Evolutionary conservation across 2,888 invertebrate genomes (phyloP).

Genomic region (Mythimna albipuncta): DNA sequence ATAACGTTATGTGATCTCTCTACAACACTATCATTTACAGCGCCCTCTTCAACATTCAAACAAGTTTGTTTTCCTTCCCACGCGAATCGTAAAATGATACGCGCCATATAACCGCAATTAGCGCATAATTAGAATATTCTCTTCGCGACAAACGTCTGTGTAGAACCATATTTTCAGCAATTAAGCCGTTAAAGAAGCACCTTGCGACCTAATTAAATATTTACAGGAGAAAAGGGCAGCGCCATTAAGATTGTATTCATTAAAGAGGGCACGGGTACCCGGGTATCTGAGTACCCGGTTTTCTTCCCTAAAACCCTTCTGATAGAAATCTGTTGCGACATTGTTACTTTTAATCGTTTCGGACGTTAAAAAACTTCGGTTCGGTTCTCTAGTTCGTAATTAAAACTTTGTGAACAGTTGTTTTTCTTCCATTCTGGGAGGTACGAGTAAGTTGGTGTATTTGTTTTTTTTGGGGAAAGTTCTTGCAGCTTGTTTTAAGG

Average conservation of each 20-base stretch:
- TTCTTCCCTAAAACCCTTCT: slow-evolving; percentile 35
- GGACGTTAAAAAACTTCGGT: slow-evolving; percentile 35
- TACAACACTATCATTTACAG: slow-evolving; percentile 7
- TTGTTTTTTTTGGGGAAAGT: slow-evolving; percentile 6
- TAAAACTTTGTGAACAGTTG: slow-evolving; percentile 42
- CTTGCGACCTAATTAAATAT: slow-evolving; percentile 84
- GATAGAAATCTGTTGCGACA: slow-evolving; percentile 51
- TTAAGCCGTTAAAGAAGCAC: slow-evolving; percentile 79
- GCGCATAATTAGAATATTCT: slow-evolving; percentile 49
- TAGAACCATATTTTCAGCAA: slow-evolving; percentile 78
- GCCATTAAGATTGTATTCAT: slow-evolving; percentile 82
- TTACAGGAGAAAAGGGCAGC: slow-evolving; percentile 79
- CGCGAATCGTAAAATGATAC: slow-evolving; percentile 36
- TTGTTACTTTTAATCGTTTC: slow-evolving; percentile 43
- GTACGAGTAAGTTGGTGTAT: slow-evolving; percentile 10
- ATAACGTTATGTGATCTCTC: neutral
- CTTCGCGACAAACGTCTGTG: slow-evolving; percentile 46
- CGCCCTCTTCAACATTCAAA: slow-evolving; percentile 9
- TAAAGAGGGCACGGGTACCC: slow-evolving; percentile 54
- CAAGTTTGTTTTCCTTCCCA: slow-evolving; percentile 13
- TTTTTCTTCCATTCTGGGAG: slow-evolving; percentile 28
- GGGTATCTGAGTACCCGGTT: slow-evolving; percentile 28
- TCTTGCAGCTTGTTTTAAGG: slow-evolving; percentile 9
- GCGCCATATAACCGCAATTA: slow-evolving; percentile 33
- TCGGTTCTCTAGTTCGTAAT: slow-evolving; percentile 36